phyloP scores from a whole-genome alignment of 2,113 vertebrate species.

The Platichthys flesus region DNA sequence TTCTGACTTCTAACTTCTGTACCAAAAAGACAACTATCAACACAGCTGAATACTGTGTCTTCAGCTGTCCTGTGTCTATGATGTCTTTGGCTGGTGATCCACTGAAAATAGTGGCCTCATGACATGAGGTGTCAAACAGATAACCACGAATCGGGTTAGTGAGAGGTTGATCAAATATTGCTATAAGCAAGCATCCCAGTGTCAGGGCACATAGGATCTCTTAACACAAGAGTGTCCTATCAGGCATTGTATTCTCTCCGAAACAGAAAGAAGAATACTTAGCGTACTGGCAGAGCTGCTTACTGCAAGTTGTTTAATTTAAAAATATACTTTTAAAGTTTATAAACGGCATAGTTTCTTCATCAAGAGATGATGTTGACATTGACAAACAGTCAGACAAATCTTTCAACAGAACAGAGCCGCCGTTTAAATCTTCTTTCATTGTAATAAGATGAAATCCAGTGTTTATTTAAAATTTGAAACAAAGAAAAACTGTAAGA shows the following conservation, averaged over 20 bases:
- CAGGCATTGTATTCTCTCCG: background rate
- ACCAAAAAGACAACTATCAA: background rate
- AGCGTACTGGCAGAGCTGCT: no score
- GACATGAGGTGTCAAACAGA: no score
- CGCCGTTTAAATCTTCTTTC: no score
- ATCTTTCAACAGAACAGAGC: no score
- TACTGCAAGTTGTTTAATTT: no score
- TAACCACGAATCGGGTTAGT: no score
- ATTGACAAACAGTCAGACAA: background rate
- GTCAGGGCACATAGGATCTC: background rate
- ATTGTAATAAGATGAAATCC: background rate
- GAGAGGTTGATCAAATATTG: background rate
- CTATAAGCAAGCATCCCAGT: background rate
- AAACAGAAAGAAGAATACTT: background rate
- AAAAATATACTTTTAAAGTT: background rate
- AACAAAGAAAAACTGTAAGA: background rate
- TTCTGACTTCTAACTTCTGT: background rate
- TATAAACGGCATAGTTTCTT: background rate
- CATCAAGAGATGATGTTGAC: background rate
- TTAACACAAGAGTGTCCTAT: no score
- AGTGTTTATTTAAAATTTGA: background rate
- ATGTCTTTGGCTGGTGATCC: background rate
- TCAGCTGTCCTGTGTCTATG: background rate
- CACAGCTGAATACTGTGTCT: background rate
- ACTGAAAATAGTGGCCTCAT: no score